Evolutionary conservation across 2,113 vertebrate genomes (phyloP), one percentile per base, ranked within the genome.

Genomic region (Erpornis zantholeuca): DNA sequence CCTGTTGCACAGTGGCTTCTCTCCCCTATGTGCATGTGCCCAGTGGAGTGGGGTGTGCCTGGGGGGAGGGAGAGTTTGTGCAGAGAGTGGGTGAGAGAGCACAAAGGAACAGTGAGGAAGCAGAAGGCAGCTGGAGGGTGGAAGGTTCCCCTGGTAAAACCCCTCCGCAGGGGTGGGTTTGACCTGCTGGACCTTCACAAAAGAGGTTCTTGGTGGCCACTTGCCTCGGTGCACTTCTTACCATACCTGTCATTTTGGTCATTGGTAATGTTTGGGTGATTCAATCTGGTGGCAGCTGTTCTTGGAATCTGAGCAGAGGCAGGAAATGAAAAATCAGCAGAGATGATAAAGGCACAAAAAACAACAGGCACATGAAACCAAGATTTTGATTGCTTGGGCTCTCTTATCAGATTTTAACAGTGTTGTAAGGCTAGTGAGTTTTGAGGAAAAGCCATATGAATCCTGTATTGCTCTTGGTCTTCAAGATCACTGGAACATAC

Each of bases 11-110:
- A 15, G 11, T 1, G 6, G 28, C 6, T 77, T 77, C 18, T 69
- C 20, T 65, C 28, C 28, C 10, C 44, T 40, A 0, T 1, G 3
- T 53, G 50, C 24, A 6, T 0, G 1, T 49, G 18, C 12, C 1
- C 7, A 16, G 19, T 31, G 18, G 42, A 54, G 14, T 14, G 29
- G 28, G 15, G 2, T 49, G 23, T 17, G 10, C 14, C 12, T 6
- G 23, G 33, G 53, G 6, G 5, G 27, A 44, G 52, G 33, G 50
- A 27, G 36, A 47, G 47, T 69, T 56, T 25, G 42, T 50, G 33
- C 42, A 72, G 23, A 31, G 60, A 50, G 28, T 1, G 10, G 21
- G 27, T 22, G 44, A 70, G 49, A 38, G 23, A 29, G 22, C 36
- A 17, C 25, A 11, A 6, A 53, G 49, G n/a, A 53, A 13, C 2